Evolutionary conservation across 2,797 vertebrate genomes (phyloP).

Genomic region (Denticeps clupeoides): DNA sequence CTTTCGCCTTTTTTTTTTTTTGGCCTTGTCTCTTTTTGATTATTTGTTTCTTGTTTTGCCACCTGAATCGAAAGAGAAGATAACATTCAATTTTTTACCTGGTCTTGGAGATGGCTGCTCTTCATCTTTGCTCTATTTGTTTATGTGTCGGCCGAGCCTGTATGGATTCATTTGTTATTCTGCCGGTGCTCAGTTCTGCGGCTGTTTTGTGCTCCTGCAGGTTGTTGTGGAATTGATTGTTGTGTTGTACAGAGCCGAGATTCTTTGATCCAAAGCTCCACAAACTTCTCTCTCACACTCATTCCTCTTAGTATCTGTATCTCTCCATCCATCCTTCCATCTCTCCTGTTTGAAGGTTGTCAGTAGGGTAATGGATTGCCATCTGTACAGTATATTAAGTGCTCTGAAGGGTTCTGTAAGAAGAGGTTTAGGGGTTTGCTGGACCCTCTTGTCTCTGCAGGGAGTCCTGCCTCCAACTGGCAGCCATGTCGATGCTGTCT

Average conservation of each 20-base stretch:
- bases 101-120: no score
- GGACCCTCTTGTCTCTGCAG: slow-evolving; percentile 10
- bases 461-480: slow-evolving; percentile 8
- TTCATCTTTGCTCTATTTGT: no score
- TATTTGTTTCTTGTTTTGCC: background rate
- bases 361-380: no score
- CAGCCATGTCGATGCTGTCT: slow-evolving; percentile 18
- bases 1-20: background rate
- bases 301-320: background rate
- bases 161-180: background rate
- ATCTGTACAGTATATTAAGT: no score
- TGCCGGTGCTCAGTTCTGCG: background rate
- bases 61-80: no score
- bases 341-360: background rate
- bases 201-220: background rate
- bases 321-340: background rate
- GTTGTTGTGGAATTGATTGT: background rate
- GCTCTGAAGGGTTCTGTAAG: background rate
- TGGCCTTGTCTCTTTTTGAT: background rate
- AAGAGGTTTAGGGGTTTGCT: background rate
- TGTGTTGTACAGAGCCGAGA: background rate
- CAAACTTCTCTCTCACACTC: background rate
- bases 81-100: no score
- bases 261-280: background rate
- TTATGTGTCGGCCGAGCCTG: background rate